Evolutionary conservation across 2,888 invertebrate species (phyloP), one percentile per base, ranked within the genome.

Genomic region (Cacoxenus indagator): DNA sequence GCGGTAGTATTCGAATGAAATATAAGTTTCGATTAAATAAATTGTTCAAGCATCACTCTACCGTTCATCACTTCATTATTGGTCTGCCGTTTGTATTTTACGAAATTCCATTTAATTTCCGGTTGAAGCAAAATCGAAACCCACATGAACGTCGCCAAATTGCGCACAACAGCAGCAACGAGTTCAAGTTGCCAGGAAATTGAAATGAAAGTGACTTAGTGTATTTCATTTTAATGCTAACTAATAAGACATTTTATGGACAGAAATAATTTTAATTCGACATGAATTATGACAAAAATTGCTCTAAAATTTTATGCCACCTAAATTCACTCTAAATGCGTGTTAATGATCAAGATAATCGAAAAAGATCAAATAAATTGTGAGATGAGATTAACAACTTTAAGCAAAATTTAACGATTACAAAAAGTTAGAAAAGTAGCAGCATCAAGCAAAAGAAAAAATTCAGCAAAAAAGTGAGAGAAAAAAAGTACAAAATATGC

Each of bases 141-240:
- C 57, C 27, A 57, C 57, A 57, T 29, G 29, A 17, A 37, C 37
- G 37, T 37, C 37, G 37, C 14, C 37, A 5, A 37, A 37, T 1
- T 11, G 8, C 14, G 37, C 37, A 37, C 37, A 37, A 37, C 37
- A 37, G 14, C 37, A 14, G 14, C 37, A 5, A 31, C 11, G 14
- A 37, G 59, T 61, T 37, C 31, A 61, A 61, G 59, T 61, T 17
- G 8, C 37, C 61, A 62, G 61, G 61, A 62, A 62, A 62, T 57
- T 27, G 29, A 57, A 57, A 29, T 43, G 29, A 59, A 59, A 29
- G 22, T 62, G 43, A 51, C 26, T 62, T 43, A 62, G 31, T 43
- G 22, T 62, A 62, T 43, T 62, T 62, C 45, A 45, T 62, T 62
- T 62, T 43, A 62, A 62, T 62, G 43, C 26, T 62, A n/a, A n/a